Base-by-base conservation (phyloP, 2,888 invertebrate species). In the Parascotia fuliginaria region DNA sequence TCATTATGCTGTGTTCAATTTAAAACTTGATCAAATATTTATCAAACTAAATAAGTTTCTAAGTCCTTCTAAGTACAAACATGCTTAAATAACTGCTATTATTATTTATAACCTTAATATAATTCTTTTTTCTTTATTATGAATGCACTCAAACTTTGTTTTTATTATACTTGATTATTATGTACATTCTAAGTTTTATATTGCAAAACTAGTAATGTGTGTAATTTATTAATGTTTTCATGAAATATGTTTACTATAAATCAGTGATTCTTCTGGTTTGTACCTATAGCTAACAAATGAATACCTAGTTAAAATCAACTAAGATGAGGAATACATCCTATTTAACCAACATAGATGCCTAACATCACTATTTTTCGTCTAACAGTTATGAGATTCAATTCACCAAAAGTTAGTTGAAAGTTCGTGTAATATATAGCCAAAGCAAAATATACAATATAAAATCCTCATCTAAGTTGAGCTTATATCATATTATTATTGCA, bases 101-200 rank as follows among this genome's bases (percentile, higher is more conserved):
- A 31, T 31, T 42, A 41, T 45, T 51, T 55, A 45, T 34, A 12
- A 39, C 27, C 27, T 6, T 51, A 56, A 53, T 60, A 42, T 51
- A 47, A 55, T 48, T 22, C 27, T 24, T 42, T 42, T 40, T 16
- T 41, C n/a, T 47, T 29, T 15, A 39, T n/a, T 42, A 41, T 44
- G 34, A 31, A 59, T 65, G 32, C 31, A 51, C 28, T 32, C 3
- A 6, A 24, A 24, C 24, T 24, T 3, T 14, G 37, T 11, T 16
- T 42, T 42, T 27, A 5, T 14, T 32, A 32, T 32, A 9, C 14
- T n/a, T 9, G 14, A n/a, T 36, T 19, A 16, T 34, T 9, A 9
- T 34, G 5, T 13, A 34, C 19, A 11, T 15, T 16, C 19, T 7
- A 36, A 19, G 36, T 36, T 36, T 36, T 19, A 9, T 9, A 6